Percentiles rank a stretch among this genome's conserved stretches.
These are phyloP conservation scores for Vireo altiloquus DNA, from an alignment of 2,113 vertebrate genomes.

Conservation along the genomic window DNA sequence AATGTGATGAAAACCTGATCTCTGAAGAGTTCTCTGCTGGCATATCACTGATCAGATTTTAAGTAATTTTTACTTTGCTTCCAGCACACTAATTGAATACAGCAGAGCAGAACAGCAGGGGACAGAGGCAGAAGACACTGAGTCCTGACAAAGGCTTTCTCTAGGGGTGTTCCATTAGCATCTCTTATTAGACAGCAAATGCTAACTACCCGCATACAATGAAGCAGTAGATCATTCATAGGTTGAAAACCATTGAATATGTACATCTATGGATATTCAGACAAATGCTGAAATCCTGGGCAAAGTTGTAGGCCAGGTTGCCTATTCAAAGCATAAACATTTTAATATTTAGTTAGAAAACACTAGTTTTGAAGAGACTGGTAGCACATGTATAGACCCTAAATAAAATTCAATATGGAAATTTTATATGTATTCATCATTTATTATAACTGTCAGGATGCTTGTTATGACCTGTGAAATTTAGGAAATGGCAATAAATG, in stretches of 20 bases:
- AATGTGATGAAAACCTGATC: conserved; percentile 35
- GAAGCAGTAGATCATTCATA: conserved; percentile 13
- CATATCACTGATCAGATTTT: conserved; percentile 21
- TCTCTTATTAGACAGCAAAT: conserved; percentile 41
- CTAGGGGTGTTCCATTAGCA: conserved; percentile 58
- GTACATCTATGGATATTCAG: background rate
- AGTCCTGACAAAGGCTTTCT: conserved; percentile 58
- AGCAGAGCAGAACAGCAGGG: conserved; percentile 54
- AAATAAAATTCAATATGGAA: background rate
- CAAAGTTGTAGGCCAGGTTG: background rate
- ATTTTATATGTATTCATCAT: background rate
- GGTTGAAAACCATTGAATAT: background rate
- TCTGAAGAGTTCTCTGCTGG: conserved; percentile 40
- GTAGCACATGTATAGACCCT: background rate
- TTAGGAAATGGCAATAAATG: background rate
- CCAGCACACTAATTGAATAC: conserved; percentile 67
- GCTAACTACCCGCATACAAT: conserved; percentile 21
- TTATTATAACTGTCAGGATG: background rate
- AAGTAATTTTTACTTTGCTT: conserved; percentile 58
- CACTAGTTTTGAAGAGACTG: background rate
- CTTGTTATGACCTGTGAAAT: background rate
- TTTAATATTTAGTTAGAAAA: background rate
- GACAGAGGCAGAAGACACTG: conserved; percentile 27
- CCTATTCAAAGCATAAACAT: background rate
- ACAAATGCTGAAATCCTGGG: background rate